Conservation (phyloP, 1,140 invertebrate genomes). For the Caerostris extrusa region DNA sequence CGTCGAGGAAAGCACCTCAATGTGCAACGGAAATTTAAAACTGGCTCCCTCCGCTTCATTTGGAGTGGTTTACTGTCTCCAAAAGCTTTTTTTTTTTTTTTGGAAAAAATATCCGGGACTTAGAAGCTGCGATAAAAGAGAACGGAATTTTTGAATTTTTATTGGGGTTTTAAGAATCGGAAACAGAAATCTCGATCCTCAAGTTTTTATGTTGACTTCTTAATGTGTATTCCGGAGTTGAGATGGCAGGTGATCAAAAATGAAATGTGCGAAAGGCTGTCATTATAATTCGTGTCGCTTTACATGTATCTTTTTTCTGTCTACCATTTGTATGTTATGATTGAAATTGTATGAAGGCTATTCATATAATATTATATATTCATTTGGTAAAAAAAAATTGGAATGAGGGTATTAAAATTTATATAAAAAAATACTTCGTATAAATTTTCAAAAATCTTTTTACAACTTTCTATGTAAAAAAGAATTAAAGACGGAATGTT, state of each 20-base stretch:
- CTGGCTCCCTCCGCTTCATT: not conserved
- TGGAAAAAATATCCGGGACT: not conserved
- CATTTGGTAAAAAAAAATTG: too few relatives aligned
- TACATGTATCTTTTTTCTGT: not conserved
- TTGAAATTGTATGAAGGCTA: too few relatives aligned
- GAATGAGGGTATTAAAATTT: too few relatives aligned
- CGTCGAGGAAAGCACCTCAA: not conserved
- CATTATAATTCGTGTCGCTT: not conserved
- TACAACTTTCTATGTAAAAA: too few relatives aligned
- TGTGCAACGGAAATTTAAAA: not conserved
- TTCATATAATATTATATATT: too few relatives aligned
- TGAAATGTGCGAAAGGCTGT: not conserved
- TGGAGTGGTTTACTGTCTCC: not conserved
- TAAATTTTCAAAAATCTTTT: too few relatives aligned
- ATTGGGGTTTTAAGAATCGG: not conserved
- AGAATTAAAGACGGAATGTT: too few relatives aligned
- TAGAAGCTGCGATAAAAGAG: not conserved
- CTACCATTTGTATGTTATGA: not conserved
- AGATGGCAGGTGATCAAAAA: not conserved
- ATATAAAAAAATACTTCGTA: too few relatives aligned
- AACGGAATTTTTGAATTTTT: constrained; percentile 11
- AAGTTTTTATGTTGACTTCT: not conserved
- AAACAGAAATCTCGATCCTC: not conserved
- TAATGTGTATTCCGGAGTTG: not conserved
- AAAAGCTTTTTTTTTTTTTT: not conserved